Base-by-base conservation (phyloP, 2,888 invertebrate species). In the Teinopalpus imperialis region DNA sequence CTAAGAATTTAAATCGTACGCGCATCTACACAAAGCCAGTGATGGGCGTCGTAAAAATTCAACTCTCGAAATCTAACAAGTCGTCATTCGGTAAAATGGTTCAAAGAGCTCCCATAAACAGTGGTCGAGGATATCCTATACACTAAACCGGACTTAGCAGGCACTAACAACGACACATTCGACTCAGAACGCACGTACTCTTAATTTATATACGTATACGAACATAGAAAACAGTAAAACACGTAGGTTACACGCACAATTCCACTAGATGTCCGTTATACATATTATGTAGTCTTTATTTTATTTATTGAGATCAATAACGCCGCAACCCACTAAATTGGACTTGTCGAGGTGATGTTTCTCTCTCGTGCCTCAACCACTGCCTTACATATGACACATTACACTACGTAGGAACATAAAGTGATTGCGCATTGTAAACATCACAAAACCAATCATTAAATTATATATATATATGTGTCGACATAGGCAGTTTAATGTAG, bases 281-380 rank as follows among this genome's bases (percentile, higher is more conserved):
- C 61, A 46, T n/a, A n/a, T 56, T 69, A 65, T 63, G 69, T 78
- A 81, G 81, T 83, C 79, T 78, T 80, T 81, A 80, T 78, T 77
- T 74, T 80, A 72, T 69, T 71, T 74, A 86, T 71, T 88, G 87
- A 88, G 87, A 88, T 88, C 87, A 88, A 76, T 77, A 75, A 75
- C 75, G 78, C 80, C 82, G 73, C 77, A 78, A 74, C 66, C 77
- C 79, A 75, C 78, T 78, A 75, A 59, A 56, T 61, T 68, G 49
- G 65, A 61, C 63, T 57, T 65, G 66, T 63, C 72, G 69, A 52
- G 56, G 61, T 66, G 63, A 54, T 53, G 44, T 26, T 32, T 27
- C 52, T 43, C 48, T 34, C 47, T 42, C 39, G 24, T 6, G 30
- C 45, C 53, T 26, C 31, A 7, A 39, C 55, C 56, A 57, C 65